Conservation (phyloP, 2,113 vertebrate genomes). For the Phaethon lepturus region DNA sequence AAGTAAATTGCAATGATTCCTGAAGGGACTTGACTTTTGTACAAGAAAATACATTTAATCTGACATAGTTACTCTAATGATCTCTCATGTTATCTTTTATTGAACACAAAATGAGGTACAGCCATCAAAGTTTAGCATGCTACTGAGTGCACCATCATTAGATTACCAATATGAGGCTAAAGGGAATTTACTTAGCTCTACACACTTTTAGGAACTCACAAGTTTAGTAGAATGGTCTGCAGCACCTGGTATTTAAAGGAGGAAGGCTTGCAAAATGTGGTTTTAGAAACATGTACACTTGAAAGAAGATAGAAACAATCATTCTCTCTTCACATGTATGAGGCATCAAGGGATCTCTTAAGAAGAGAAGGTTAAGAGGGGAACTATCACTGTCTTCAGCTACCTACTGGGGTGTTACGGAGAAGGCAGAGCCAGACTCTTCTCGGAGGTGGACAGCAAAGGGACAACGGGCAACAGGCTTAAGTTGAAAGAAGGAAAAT, state of each 20-base stretch:
- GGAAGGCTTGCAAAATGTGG: neutral
- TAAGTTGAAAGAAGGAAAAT: neutral
- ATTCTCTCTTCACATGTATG: neutral
- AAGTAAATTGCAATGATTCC: conserved; percentile 87
- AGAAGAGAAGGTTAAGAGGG: neutral
- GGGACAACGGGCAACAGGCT: neutral
- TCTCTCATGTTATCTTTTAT: conserved; percentile 81
- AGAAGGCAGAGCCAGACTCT: neutral
- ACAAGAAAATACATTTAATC: conserved; percentile 84
- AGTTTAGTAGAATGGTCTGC: neutral
- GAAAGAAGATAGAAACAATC: neutral
- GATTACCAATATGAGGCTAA: neutral
- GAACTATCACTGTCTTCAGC: neutral
- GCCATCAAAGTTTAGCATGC: conserved; percentile 52
- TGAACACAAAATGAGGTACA: conserved; percentile 75
- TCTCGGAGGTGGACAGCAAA: neutral
- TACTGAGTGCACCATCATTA: conserved; percentile 36
- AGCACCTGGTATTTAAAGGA: neutral
- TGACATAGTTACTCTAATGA: conserved; percentile 82
- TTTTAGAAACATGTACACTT: neutral
- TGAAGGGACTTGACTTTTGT: conserved; percentile 77
- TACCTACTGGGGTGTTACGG: rapidly evolving
- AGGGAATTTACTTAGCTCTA: conserved; percentile 29
- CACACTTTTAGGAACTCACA: conserved; percentile 15
- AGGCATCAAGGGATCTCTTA: neutral